Percentiles rank a stretch among this genome's conserved stretches.
phyloP scores from a whole-genome alignment of 1,140 invertebrate genomes.

The Bombus affinis region DNA sequence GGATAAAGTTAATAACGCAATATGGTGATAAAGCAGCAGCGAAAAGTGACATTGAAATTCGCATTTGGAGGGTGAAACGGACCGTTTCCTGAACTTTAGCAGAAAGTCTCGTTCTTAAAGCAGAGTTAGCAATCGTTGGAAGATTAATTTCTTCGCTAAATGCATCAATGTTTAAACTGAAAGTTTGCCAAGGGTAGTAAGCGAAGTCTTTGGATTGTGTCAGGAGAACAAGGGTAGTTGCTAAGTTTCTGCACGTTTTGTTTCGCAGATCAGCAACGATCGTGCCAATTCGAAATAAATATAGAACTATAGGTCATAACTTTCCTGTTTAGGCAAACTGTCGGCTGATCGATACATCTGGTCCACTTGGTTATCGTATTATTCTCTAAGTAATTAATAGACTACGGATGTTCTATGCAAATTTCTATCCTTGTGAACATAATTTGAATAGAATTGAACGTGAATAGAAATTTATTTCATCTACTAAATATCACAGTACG shows the following conservation, averaged over 20 bases:
- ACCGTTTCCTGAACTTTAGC: neutral
- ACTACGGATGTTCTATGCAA: too few relatives aligned
- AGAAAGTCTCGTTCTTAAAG: neutral
- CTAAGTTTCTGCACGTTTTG: conserved; percentile 4
- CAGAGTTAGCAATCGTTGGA: too few relatives aligned
- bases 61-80: too few relatives aligned
- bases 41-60: too few relatives aligned
- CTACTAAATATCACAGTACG: too few relatives aligned
- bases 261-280: conserved; percentile 18
- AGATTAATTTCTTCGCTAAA: neutral
- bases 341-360: neutral
- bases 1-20: too few relatives aligned
- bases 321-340: neutral
- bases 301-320: neutral
- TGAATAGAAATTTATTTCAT: too few relatives aligned
- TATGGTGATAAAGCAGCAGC: too few relatives aligned
- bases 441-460: too few relatives aligned
- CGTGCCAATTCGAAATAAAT: conserved; percentile 28
- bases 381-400: too few relatives aligned
- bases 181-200: conserved; percentile 14
- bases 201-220: neutral
- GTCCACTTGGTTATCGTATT: neutral
- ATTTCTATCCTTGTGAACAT: too few relatives aligned
- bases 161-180: neutral
- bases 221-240: neutral